phyloP scores from a whole-genome alignment of 2,797 vertebrate species.

The Chiroxiphia lanceolata region DNA sequence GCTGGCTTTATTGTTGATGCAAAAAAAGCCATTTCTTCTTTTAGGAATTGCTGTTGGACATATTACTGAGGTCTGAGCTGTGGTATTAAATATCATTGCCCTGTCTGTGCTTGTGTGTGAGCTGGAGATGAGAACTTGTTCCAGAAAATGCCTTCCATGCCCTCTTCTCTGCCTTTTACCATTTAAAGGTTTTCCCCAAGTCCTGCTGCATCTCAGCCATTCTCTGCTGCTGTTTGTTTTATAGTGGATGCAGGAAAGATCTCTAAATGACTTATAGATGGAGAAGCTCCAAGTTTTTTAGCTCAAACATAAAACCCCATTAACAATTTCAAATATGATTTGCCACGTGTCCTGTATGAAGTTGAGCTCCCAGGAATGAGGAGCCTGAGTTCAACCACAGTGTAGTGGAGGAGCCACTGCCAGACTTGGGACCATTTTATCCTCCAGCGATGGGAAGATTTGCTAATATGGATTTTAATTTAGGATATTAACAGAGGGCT shows the following conservation, averaged over 20 bases:
- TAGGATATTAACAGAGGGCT: not conserved
- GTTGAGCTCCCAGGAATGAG: not conserved
- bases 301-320: not conserved
- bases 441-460: not conserved
- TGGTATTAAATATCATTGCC: slow-evolving; percentile 1
- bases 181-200: not conserved
- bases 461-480: not conserved
- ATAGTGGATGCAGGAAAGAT: not conserved
- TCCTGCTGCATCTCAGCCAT: not conserved
- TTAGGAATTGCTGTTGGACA: not conserved
- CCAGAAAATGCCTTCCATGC: not conserved
- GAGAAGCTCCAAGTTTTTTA: not conserved
- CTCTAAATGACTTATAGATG: not conserved
- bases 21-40: not conserved
- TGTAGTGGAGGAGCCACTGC: not conserved
- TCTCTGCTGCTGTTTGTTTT: not conserved
- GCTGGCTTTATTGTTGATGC: not conserved
- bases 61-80: not conserved
- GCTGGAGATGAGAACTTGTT: not conserved
- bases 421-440: not conserved
- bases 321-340: not conserved
- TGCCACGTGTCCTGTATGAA: rapidly evolving
- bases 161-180: not conserved
- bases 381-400: not conserved
- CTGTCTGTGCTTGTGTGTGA: not conserved